phyloP scores from a whole-genome alignment of 2,797 vertebrate species.

The Hoplostethus atlanticus region DNA sequence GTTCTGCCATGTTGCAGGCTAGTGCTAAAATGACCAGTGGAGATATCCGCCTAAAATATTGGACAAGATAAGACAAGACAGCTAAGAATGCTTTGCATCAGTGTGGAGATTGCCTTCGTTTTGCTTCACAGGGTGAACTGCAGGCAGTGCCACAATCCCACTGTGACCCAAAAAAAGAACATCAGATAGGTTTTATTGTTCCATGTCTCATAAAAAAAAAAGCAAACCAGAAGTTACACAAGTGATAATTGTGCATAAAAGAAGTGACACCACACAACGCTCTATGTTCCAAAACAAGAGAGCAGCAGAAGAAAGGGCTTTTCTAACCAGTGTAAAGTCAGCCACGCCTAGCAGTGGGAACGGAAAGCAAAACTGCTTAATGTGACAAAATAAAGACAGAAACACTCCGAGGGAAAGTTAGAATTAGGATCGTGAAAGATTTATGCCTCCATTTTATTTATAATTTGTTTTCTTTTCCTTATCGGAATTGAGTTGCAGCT shows the following conservation, averaged over 20 bases:
- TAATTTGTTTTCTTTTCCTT: slow-evolving; percentile 85
- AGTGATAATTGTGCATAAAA: slow-evolving; percentile 81
- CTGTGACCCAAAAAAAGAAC: slow-evolving; percentile 61
- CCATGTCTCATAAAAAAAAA: slow-evolving; percentile 72
- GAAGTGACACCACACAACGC: slow-evolving; percentile 77
- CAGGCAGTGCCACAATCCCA: slow-evolving; percentile 47
- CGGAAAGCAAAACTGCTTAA: slow-evolving; percentile 82
- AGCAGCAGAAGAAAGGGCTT: slow-evolving; percentile 71
- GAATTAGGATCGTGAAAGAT: slow-evolving; percentile 85
- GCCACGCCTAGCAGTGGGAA: slow-evolving; percentile 78
- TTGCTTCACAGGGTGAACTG: slow-evolving; percentile 38
- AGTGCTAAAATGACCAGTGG: slow-evolving; percentile 70
- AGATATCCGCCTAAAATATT: slow-evolving; percentile 62
- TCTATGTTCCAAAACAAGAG: slow-evolving; percentile 75
- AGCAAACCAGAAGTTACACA: slow-evolving; percentile 78
- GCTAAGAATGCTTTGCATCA: slow-evolving; percentile 42
- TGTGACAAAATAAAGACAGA: slow-evolving; percentile 82
- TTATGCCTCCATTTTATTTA: slow-evolving; percentile 84
- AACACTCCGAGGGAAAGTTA: slow-evolving; percentile 80
- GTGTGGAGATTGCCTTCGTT: slow-evolving; percentile 51
- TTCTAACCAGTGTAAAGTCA: slow-evolving; percentile 63
- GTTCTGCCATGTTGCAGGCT: slow-evolving; percentile 69
- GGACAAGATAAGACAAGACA: slow-evolving; percentile 59
- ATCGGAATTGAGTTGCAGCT: slow-evolving; percentile 82
- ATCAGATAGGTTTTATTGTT: slow-evolving; percentile 72